Base-by-base conservation (phyloP, 2,797 vertebrate species). In the Coilia nasus region DNA sequence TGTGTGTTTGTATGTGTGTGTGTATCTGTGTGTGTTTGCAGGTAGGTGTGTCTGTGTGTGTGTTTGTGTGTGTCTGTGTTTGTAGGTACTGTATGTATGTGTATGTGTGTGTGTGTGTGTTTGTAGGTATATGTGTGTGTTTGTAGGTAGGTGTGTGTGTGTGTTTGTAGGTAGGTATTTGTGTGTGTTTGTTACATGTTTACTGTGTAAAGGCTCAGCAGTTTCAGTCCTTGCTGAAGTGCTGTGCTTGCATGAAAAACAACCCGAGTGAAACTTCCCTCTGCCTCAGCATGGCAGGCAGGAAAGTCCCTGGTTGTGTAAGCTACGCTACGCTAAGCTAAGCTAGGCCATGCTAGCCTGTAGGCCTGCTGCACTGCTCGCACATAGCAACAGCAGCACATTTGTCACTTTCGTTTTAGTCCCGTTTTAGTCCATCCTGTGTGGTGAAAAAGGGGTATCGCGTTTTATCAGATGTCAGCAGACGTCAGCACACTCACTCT, bases 161-260 rank as follows among this genome's bases (percentile, higher is more conserved):
- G 41, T 19, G 60, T 57, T 47, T 50, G 23, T 54, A 35, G 60
- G 46, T 25, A 56, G 80, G 54, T 17, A 21, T 31, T 35, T 83
- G 50, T 80, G 78, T 57, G 54, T 82, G 15, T 71, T 6, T 31
- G 64, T 31, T 78, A 31, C 71, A 21, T 10, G 2, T 35, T 41
- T 75, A 31, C 3, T 35, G 67, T 19, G 14, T 31, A 14, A 28
- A 83, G 25, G 81, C 85, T 88, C 83, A 90, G 86, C 87, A 82
- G 83, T 90, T 90, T 90, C 86, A 14, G 31, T 90, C 59, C 62
- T 88, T 19, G 85, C 64, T 86, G 87, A 86, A 56, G 21, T 71
- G 25, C 41, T 85, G 35, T 83, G 60, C 50, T 71, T 85, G 81
- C 81, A 85, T 81, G 6, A 44, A 78, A 87, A 87, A 83, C 84